Base-by-base conservation (phyloP, 2,888 invertebrate species). In the Apotomis betuletana region DNA sequence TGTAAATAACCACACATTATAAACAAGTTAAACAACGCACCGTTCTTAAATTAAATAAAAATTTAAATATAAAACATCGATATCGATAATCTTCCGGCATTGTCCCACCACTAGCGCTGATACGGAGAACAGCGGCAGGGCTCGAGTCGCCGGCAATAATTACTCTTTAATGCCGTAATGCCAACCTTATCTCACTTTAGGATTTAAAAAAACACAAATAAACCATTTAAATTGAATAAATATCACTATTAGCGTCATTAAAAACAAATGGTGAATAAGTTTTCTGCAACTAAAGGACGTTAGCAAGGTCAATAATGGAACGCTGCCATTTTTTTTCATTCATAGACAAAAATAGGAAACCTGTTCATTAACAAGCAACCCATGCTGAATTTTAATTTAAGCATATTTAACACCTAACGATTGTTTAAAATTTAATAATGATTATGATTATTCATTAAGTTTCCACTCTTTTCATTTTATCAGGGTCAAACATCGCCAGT, bases 61-160 rank as follows among this genome's bases (percentile, higher is more conserved):
- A 36, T 8, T 10, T 52, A 73, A 12, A 44, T 44, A 6, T 74
- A 76, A 74, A 77, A 77, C 58, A 80, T 83, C 85, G 84, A 85
- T 82, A 74, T 84, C 87, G 84, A 82, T 81, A 80, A 75, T 51
- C 38, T 44, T 64, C 55, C 69, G 64, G n/a, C 49, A 49, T 58
- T 70, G 75, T 79, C 81, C 74, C 87, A 85, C 68, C 90, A 81
- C 90, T 89, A 88, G 75, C 75, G 83, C 85, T 85, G 87, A 87
- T 87, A 87, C 84, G 83, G 85, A 83, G 82, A 80, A 78, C 79
- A 74, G 77, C 76, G 77, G 77, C 75, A 80, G 80, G 81, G 80
- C 76, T 78, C 75, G 74, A 75, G 73, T 70, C 70, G 74, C 74
- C 75, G 73, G 74, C 74, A 77, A 76, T 76, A 75, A 74, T 67